Percentiles rank a stretch among this genome's conserved stretches.
These are phyloP conservation scores for Synergus gifuensis DNA, from an alignment of 2,888 invertebrate species.

Conservation along the genomic window DNA sequence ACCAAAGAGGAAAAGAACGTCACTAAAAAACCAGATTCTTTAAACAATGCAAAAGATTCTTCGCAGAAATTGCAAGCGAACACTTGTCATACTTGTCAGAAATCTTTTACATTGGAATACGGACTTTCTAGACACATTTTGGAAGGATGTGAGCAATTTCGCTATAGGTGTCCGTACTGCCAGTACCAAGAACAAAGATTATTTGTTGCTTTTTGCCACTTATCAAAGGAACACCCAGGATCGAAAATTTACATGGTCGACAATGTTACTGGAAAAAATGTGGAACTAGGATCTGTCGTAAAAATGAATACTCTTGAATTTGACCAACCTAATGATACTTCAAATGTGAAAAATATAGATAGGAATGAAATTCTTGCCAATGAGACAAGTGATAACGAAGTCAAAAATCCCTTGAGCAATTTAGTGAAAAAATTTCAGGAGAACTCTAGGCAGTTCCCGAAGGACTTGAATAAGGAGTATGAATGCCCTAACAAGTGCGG, in stretches of 20 bases:
- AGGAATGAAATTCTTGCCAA: not conserved
- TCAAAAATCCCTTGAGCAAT: slow-evolving; percentile 4
- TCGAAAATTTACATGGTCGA: slow-evolving; percentile 2
- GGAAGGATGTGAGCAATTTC: slow-evolving; percentile 1
- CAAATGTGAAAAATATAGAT: not conserved
- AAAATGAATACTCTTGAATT: not conserved
- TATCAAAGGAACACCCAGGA: slow-evolving; percentile 15
- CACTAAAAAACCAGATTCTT: not conserved
- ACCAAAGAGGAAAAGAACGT: not conserved
- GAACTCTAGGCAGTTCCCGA: not conserved
- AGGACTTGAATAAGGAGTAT: not conserved
- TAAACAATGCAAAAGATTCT: not conserved
- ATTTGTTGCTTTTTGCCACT: not conserved
- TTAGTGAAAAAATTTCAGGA: not conserved
- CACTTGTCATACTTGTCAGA: slow-evolving; percentile 1
- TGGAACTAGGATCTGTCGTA: not conserved
- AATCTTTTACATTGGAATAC: slow-evolving; percentile 14
- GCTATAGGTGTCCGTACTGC: not conserved
- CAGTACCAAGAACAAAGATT: not conserved
- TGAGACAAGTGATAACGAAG: not conserved
- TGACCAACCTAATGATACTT: not conserved
- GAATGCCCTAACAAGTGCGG: slow-evolving; percentile 20
- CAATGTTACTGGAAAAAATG: slow-evolving; percentile 1
- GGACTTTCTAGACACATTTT: slow-evolving; percentile 18
- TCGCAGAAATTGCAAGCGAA: not conserved